These are phyloP conservation scores for Nansenia antarctica DNA, from an alignment of 2,113 vertebrate genomes.

Conservation along the genomic window DNA sequence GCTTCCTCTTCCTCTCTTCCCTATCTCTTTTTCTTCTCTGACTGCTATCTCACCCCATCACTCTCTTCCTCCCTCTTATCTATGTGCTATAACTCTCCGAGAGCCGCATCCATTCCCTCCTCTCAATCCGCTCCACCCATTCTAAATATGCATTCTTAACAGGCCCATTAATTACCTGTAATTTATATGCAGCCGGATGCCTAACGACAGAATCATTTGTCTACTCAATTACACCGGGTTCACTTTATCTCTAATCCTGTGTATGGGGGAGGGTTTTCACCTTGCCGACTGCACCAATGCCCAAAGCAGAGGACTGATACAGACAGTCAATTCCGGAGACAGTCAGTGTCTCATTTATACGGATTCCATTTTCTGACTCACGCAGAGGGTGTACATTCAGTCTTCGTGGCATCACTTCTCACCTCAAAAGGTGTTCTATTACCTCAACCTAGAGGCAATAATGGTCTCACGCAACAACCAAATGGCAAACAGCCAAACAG, in stretches of 20 bases:
- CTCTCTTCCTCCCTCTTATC: conserved; percentile 1
- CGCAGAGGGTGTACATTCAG: too few relatives aligned
- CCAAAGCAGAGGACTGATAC: not conserved
- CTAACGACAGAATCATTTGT: conserved; percentile 41
- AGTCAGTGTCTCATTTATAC: too few relatives aligned
- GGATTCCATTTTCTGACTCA: too few relatives aligned
- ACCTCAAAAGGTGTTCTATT: too few relatives aligned
- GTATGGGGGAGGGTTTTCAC: conserved; percentile 26
- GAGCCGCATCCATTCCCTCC: conserved; percentile 18
- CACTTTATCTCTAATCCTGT: conserved; percentile 15
- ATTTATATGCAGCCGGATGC: conserved; percentile 31
- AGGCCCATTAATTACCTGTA: conserved; percentile 37
- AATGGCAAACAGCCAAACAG: too few relatives aligned
- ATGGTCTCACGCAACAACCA: too few relatives aligned
- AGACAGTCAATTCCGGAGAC: not conserved
- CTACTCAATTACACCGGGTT: conserved; percentile 15
- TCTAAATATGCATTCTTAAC: conserved; percentile 32
- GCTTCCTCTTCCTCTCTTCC: conserved; percentile 1
- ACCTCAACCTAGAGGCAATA: too few relatives aligned
- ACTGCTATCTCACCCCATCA: not conserved
- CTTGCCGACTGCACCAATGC: conserved; percentile 7
- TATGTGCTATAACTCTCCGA: conserved; percentile 4
- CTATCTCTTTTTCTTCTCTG: not conserved
- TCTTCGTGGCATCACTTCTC: too few relatives aligned
- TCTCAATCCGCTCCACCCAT: conserved; percentile 1